phyloP scores from a whole-genome alignment of 2,888 invertebrate genomes.

The Drosophila percnosoma region DNA sequence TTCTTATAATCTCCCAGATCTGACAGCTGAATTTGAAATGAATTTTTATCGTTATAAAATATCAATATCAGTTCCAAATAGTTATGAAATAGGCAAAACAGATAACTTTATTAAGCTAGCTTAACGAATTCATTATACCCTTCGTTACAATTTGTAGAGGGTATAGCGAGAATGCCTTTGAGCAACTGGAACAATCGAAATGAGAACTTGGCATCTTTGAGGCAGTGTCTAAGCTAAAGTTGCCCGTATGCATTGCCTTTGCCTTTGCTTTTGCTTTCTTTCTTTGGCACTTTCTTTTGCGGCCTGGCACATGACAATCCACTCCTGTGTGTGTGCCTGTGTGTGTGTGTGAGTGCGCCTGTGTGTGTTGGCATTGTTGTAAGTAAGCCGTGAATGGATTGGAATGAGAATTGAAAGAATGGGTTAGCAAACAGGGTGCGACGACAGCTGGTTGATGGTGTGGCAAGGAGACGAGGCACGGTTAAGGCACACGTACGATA shows the following conservation, averaged over 20 bases:
- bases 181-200: conserved; percentile 58
- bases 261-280: conserved; percentile 13
- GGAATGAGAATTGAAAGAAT: conserved; percentile 27
- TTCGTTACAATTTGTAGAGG: not conserved
- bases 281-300: conserved; percentile 30
- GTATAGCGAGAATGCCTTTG: conserved; percentile 39
- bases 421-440: conserved; percentile 32
- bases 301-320: conserved; percentile 41
- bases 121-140: not conserved
- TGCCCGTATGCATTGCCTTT: conserved; percentile 12
- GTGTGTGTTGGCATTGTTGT: conserved; percentile 51
- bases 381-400: conserved; percentile 19
- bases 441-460: conserved; percentile 28
- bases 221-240: conserved; percentile 32
- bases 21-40: not conserved
- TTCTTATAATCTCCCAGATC: not conserved
- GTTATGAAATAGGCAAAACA: too few relatives aligned
- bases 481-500: conserved; percentile 28
- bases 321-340: conserved; percentile 11
- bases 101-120: not conserved
- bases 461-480: not conserved
- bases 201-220: conserved; percentile 41
- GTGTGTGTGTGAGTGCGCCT: conserved; percentile 5
- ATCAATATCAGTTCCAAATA: too few relatives aligned
- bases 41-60: too few relatives aligned